Evolutionary conservation across 2,113 vertebrate species (phyloP), one percentile per base, ranked within the genome.

Genomic region (Rissa tridactyla): DNA sequence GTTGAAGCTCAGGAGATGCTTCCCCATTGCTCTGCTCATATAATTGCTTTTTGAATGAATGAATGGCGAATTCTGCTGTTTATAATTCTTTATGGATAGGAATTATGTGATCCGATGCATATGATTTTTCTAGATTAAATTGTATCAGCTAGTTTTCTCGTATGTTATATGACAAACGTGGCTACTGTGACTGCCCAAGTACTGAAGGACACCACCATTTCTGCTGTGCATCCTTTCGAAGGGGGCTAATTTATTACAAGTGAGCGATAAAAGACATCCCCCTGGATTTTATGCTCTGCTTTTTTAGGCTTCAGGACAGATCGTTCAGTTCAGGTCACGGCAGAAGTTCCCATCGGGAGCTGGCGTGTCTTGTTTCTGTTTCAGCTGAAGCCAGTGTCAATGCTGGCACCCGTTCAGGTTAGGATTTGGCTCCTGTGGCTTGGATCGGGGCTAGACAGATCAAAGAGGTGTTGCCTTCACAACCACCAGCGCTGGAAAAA

Each of bases 211-310:
- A 12, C 8, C 25, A 4, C 15, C 13, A 5, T 21, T 81, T 36
- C 47, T 81, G 65, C 54, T 17, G 26, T 13, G 36, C 18, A 3
- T 62, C 46, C 27, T 54, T 68, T 18, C 19, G 27, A 27, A 21
- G 30, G 26, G 14, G 11, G 18, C 2, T 75, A 7, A 19, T 42
- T 57, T 21, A 47, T 69, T 42, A 38, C 25, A 32, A 36, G 20
- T 4, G 34, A 66, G 11, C 1, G 1, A 23, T 61, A 34, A 61
- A 4, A 4, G 21, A 36, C 20, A 23, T 8, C 7, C 12, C 20
- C 54, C 44, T 26, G 29, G 65, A 17, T 85, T 92, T 82, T n/a
- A 5, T 16, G 5, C 12, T 14, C 0, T 26, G 3, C 7, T 32
- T 51, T 85, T 88, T 78, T 26, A 52, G 61, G 51, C 44, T 55